Evolutionary conservation across 2,797 vertebrate species (phyloP).

Genomic region (Trachops cirrhosus): DNA sequence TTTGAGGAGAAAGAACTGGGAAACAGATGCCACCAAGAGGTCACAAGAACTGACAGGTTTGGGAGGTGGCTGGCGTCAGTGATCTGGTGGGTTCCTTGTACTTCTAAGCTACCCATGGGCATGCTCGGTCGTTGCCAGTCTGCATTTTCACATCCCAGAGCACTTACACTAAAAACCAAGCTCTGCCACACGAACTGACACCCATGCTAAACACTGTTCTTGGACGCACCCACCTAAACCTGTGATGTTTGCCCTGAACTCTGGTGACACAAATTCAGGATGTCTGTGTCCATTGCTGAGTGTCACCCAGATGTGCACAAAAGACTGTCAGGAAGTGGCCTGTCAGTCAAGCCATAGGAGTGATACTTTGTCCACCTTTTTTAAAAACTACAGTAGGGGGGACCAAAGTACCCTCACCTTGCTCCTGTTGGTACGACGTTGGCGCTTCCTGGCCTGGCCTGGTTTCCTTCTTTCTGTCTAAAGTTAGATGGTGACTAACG

Average conservation of each 20-base stretch:
- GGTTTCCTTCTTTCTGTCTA: slow-evolving; percentile 3
- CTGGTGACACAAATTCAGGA: not conserved
- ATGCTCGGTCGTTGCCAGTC: not conserved
- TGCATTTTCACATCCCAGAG: not conserved
- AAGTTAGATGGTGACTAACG: slow-evolving; percentile 56
- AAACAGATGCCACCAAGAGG: not conserved
- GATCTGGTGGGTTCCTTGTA: not conserved
- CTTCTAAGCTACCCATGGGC: not conserved
- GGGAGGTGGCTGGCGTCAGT: not conserved
- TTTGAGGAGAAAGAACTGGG: not conserved
- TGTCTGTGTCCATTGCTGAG: not conserved
- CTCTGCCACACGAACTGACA: not conserved
- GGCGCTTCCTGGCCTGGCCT: not conserved
- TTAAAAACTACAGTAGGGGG: not conserved
- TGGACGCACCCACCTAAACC: not conserved
- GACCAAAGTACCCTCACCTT: not conserved
- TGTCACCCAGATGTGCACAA: not conserved
- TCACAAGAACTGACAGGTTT: not conserved
- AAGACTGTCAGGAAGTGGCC: not conserved
- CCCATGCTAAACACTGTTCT: not conserved
- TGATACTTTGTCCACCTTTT: not conserved
- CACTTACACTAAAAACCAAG: rapidly evolving
- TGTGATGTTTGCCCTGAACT: not conserved
- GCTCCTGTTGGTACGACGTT: not conserved
- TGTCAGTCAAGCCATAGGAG: not conserved